phyloP scores from a whole-genome alignment of 2,888 invertebrate genomes.

The Sinopyrophorus schimmeli region DNA sequence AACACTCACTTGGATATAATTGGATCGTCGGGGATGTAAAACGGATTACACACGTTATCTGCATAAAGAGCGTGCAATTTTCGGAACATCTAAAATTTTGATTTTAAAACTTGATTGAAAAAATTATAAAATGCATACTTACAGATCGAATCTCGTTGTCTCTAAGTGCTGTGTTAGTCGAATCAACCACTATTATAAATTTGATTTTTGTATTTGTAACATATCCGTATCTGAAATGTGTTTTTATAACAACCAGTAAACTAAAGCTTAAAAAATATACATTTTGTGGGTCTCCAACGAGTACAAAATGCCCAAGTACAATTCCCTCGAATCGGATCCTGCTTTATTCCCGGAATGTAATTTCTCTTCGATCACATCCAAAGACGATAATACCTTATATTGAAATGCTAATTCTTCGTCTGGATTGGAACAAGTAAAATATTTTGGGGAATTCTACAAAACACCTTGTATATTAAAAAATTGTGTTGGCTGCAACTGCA shows the following conservation, averaged over 20 bases:
- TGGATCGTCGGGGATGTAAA: slow-evolving; percentile 90
- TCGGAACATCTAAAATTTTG: slow-evolving; percentile 72
- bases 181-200: slow-evolving; percentile 90
- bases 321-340: slow-evolving; percentile 78
- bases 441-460: slow-evolving; percentile 91
- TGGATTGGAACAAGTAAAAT: slow-evolving; percentile 74
- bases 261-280: slow-evolving; percentile 56
- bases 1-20: slow-evolving; percentile 80
- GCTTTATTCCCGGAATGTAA: slow-evolving; percentile 65
- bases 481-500: too few species aligned
- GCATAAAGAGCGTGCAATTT: slow-evolving; percentile 91
- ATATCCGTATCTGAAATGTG: slow-evolving; percentile 94
- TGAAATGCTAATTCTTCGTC: slow-evolving; percentile 87
- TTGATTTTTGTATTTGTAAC: slow-evolving; percentile 97
- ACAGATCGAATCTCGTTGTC: slow-evolving; percentile 95
- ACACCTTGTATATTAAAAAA: too few species aligned
- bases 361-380: slow-evolving; percentile 90
- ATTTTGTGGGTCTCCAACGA: slow-evolving; percentile 96
- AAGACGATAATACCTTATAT: slow-evolving; percentile 89
- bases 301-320: slow-evolving; percentile 89
- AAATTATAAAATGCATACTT: slow-evolving; percentile 47
- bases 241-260: slow-evolving; percentile 40
- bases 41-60: slow-evolving; percentile 95
- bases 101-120: neutral
- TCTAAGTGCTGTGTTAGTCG: slow-evolving; percentile 81